A percentile compares a stretch with the other conserved stretches of the same genome.
phyloP scores from a whole-genome alignment of 2,797 vertebrate genomes.

The Stomatorhinus walkeri region DNA sequence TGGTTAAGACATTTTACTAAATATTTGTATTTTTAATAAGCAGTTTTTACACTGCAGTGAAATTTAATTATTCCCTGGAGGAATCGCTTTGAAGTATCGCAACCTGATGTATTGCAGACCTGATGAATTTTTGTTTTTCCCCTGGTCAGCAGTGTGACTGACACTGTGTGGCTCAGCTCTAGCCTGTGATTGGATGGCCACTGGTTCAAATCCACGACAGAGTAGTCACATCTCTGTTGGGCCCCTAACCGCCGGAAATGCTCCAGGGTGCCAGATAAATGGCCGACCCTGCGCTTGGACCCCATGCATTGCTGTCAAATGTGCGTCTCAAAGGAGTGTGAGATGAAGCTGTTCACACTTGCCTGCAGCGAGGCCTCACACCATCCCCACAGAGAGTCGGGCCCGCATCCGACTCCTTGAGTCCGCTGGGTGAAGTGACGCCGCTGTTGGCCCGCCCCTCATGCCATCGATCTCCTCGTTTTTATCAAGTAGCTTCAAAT shows the following conservation, averaged over 20 bases:
- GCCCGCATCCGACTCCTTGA: background rate
- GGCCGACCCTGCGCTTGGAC: background rate
- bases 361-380: background rate
- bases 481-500: background rate
- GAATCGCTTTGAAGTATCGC: background rate
- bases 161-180: background rate
- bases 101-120: background rate
- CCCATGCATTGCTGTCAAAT: background rate
- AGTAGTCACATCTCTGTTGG: background rate
- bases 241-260: background rate
- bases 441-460: background rate
- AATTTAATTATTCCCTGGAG: background rate
- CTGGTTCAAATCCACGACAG: background rate
- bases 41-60: background rate
- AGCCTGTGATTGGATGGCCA: background rate
- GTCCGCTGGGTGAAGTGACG: background rate
- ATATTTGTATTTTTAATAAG: slow-evolving; percentile 6
- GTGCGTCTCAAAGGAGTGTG: background rate
- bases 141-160: background rate
- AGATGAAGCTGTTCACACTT: background rate
- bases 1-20: background rate
- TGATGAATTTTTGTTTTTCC: background rate
- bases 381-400: background rate
- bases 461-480: background rate
- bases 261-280: background rate